phyloP scores from a whole-genome alignment of 2,113 vertebrate species.

The Hyla sarda region DNA sequence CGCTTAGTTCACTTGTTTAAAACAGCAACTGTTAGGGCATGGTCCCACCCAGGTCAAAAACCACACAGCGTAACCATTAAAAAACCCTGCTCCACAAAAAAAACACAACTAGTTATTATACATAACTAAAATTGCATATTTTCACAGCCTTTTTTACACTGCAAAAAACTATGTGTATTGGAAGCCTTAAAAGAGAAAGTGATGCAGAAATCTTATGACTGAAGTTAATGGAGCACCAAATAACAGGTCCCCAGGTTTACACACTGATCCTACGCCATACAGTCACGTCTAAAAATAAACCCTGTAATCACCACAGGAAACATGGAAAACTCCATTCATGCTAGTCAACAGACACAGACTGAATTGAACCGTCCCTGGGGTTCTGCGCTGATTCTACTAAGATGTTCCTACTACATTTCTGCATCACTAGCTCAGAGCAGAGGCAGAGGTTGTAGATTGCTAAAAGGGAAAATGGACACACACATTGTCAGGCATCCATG shows the following conservation, averaged over 20 bases:
- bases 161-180: too few relatives aligned
- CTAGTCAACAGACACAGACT: slow-evolving; percentile 22
- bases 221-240: background rate
- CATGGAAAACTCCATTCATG: slow-evolving; percentile 32
- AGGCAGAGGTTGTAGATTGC: slow-evolving; percentile 13
- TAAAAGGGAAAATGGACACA: background rate
- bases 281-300: background rate
- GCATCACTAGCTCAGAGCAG: slow-evolving; percentile 22
- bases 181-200: background rate
- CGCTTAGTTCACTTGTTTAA: too few relatives aligned
- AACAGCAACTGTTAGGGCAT: too few relatives aligned
- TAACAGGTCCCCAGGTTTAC: background rate
- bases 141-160: too few relatives aligned
- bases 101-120: too few relatives aligned
- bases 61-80: too few relatives aligned
- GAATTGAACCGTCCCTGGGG: background rate
- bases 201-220: background rate
- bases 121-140: too few relatives aligned
- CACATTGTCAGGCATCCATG: background rate
- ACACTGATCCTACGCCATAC: background rate
- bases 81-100: too few relatives aligned
- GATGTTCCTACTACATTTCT: slow-evolving; percentile 38
- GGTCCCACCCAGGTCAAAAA: too few relatives aligned
- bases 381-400: background rate
- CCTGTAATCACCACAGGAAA: background rate